Evolutionary conservation across 1,140 invertebrate genomes (phyloP).

Genomic region (Drosophila nasuta): DNA sequence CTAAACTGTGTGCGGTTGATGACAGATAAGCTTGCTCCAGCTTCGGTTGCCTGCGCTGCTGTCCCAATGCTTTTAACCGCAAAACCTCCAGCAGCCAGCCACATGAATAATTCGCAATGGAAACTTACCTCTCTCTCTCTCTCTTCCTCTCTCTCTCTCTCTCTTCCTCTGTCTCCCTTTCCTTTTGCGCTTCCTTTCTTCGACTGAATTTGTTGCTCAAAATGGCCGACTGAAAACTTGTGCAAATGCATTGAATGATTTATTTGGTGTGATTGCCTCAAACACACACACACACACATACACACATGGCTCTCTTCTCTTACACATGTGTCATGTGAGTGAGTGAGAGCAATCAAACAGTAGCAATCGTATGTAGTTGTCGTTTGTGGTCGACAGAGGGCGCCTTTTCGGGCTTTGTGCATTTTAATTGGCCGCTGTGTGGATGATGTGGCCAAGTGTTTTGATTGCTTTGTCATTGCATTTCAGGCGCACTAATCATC

Average conservation of each 20-base stretch:
- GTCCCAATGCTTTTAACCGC: conserved; percentile 35
- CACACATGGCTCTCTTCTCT: conserved; percentile 10
- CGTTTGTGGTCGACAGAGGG: conserved; percentile 68
- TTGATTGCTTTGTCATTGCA: conserved; percentile 81
- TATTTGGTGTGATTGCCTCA: conserved; percentile 80
- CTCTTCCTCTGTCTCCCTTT: background rate
- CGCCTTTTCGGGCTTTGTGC: conserved; percentile 67
- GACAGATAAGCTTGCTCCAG: conserved; percentile 63
- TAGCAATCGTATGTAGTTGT: conserved; percentile 54
- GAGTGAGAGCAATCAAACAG: conserved; percentile 65
- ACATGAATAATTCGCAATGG: conserved; percentile 75
- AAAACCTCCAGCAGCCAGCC: conserved; percentile 43
- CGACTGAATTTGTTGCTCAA: conserved; percentile 33
- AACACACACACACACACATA: conserved; percentile 38
- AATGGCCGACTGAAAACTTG: conserved; percentile 59
- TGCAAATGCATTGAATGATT: conserved; percentile 80
- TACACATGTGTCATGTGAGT: background rate
- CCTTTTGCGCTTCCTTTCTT: background rate
- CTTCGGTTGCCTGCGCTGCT: background rate
- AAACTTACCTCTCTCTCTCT: conserved; percentile 18
- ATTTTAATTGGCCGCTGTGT: conserved; percentile 75
- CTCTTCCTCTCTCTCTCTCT: too few species aligned
- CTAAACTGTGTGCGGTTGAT: conserved; percentile 81
- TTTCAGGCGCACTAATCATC: conserved; percentile 64
- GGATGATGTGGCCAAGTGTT: conserved; percentile 72